Evolutionary conservation across 2,888 invertebrate genomes (phyloP), one percentile per base, ranked within the genome.

Genomic region (Alcis repandata): DNA sequence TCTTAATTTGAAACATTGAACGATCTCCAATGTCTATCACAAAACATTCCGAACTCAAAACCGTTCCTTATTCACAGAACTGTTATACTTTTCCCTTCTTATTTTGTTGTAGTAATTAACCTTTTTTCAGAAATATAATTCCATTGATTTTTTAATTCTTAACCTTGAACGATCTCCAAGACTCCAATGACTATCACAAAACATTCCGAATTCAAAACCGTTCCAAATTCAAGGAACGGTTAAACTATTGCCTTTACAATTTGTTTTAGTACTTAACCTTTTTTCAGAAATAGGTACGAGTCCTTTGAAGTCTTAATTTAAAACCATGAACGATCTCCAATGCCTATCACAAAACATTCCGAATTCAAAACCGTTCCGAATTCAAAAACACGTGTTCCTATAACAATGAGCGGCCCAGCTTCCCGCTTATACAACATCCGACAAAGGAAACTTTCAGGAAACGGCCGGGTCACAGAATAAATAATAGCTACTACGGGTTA

Each of bases 391-490:
- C 69, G 71, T 69, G 61, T 59, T 45, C 0, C 48, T 46, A 15
- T 1, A 38, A 51, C 36, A 51, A 51, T 51, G 51, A 32, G 20
- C 75, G 78, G 77, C 77, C 78, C 79, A 86, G 88, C 87, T 88
- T 85, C 83, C 84, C 84, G 86, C 86, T 89, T 89, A 89, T 88
- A 88, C 88, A 90, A 88, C 88, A 88, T 88, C 86, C 87, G 86
- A 88, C 89, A 89, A 90, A 87, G 89, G 85, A 84, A 91, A 90
- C 86, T 90, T 89, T 88, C 88, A 88, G 90, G 87, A 88, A 89
- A 85, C 84, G 87, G 20, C 36, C 51, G 36, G 49, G 51, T 51
- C 13, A 19, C 36, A 51, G 51, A 38, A 51, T 51, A 51, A 13
- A 51, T 38, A 51, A 36, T 20, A 51, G 20, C 17, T 13, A 36